Percentiles rank a stretch among this genome's conserved stretches.
Conservation (phyloP, 2,888 invertebrate species). For the Halocaridina rubra region DNA sequence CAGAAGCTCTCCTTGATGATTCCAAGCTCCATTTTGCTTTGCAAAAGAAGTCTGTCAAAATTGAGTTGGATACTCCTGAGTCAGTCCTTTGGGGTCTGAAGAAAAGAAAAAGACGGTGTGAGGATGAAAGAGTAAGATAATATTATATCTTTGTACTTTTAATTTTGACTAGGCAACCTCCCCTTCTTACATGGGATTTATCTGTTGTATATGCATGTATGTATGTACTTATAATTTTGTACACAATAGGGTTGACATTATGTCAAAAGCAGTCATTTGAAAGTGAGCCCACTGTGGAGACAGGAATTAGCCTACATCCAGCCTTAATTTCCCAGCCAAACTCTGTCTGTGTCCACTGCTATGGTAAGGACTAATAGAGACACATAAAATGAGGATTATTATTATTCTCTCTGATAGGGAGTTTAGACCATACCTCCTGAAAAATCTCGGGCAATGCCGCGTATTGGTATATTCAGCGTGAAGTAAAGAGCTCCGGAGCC, state of each 20-base stretch:
- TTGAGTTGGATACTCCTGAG: conserved; percentile 51
- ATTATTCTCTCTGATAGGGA: too few relatives aligned
- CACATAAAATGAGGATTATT: too few relatives aligned
- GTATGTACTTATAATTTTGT: not conserved
- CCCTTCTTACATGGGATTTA: not conserved
- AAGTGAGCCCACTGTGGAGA: not conserved
- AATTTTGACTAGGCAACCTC: not conserved
- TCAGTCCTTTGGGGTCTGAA: conserved; percentile 46
- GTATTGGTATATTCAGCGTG: too few relatives aligned
- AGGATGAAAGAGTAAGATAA: conserved; percentile 51
- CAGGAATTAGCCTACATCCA: not conserved
- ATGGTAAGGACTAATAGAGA: too few relatives aligned
- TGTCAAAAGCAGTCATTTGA: not conserved
- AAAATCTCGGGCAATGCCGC: too few relatives aligned
- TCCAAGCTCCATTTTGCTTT: not conserved
- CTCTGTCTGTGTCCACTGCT: too few relatives aligned
- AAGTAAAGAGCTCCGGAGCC: too few relatives aligned
- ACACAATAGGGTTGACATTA: not conserved
- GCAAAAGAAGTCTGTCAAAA: conserved; percentile 33
- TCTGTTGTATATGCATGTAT: not conserved
- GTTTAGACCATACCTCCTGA: too few relatives aligned
- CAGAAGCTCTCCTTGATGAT: conserved; percentile 12
- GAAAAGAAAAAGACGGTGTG: conserved; percentile 37
- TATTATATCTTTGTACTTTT: not conserved
- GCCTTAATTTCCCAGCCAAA: too few relatives aligned